These are phyloP conservation scores for Ethmia dodecea DNA, from an alignment of 2,888 invertebrate species.

Conservation along the genomic window DNA sequence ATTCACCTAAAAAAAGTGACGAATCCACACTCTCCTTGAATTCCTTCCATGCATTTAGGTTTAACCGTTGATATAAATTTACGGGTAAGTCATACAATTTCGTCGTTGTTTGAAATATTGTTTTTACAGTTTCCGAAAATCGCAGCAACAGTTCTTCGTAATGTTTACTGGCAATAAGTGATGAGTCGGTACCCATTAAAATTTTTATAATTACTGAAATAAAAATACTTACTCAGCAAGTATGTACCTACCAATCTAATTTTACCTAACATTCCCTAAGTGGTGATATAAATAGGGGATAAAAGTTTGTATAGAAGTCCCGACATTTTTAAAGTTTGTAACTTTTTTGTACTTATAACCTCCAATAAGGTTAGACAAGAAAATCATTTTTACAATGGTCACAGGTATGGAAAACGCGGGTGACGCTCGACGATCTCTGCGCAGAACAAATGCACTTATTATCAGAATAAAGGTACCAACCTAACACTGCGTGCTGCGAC, in stretches of 20 bases:
- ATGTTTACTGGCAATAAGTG: conserved; percentile 28
- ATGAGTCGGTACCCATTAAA: conserved; percentile 50
- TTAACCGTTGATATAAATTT: conserved; percentile 78
- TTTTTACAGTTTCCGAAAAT: conserved; percentile 81
- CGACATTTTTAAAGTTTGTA: no score
- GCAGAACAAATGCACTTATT: no score
- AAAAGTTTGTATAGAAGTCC: no score
- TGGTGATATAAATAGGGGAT: no score
- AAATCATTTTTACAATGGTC: no score
- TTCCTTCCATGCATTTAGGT: conserved; percentile 83
- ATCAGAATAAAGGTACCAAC: no score
- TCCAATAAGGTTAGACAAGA: neutral
- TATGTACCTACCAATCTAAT: neutral
- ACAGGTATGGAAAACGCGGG: no score
- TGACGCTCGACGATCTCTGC: neutral
- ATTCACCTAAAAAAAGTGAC: conserved; percentile 78
- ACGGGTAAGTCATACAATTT: conserved; percentile 83
- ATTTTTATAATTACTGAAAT: conserved; percentile 76
- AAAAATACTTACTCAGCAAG: neutral
- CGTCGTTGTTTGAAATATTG: conserved; percentile 85
- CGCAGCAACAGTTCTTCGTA: conserved; percentile 65
- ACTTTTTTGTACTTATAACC: no score
- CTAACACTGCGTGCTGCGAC: no score
- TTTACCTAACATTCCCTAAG: no score
- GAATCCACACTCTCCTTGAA: conserved; percentile 83